A percentile compares a stretch with the other conserved stretches of the same genome.
phyloP scores from a whole-genome alignment of 2,113 vertebrate genomes.

The Megalops atlanticus region DNA sequence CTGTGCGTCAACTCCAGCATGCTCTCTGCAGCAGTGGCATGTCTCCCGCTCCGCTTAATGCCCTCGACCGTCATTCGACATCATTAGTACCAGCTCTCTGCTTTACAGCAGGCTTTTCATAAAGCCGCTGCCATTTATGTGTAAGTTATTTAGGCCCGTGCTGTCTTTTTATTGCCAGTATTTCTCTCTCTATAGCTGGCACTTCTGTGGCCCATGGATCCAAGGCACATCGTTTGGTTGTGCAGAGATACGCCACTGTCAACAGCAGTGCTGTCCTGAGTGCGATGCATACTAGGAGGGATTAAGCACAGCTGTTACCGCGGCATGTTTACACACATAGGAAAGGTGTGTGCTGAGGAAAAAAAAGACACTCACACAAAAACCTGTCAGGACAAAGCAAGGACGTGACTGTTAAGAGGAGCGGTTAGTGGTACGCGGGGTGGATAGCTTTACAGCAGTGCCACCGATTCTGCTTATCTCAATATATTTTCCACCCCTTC shows the following conservation, averaged over 20 bases:
- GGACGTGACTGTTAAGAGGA: not conserved
- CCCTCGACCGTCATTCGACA: not conserved
- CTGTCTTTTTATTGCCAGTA: not conserved
- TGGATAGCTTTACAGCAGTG: constrained; percentile 19
- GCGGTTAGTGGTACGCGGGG: constrained; percentile 22
- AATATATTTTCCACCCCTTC: constrained; percentile 17
- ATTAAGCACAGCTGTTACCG: not conserved
- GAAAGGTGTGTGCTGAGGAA: not conserved
- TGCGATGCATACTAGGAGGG: not conserved
- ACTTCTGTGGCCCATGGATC: not conserved
- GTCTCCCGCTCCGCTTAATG: not conserved
- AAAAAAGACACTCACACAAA: not conserved
- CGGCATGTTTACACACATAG: not conserved
- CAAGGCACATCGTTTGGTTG: not conserved
- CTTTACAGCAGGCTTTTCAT: not conserved
- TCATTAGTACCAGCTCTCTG: not conserved
- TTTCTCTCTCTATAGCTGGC: not conserved
- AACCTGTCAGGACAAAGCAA: not conserved
- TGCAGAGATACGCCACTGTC: not conserved
- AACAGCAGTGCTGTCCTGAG: not conserved
- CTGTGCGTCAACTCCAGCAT: not conserved
- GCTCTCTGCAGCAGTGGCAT: not conserved
- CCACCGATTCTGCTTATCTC: constrained; percentile 34
- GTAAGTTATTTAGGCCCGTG: not conserved
- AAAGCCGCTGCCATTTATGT: not conserved